These are phyloP conservation scores for Pituophis catenifer DNA, from an alignment of 2,113 vertebrate species.

Conservation along the genomic window DNA sequence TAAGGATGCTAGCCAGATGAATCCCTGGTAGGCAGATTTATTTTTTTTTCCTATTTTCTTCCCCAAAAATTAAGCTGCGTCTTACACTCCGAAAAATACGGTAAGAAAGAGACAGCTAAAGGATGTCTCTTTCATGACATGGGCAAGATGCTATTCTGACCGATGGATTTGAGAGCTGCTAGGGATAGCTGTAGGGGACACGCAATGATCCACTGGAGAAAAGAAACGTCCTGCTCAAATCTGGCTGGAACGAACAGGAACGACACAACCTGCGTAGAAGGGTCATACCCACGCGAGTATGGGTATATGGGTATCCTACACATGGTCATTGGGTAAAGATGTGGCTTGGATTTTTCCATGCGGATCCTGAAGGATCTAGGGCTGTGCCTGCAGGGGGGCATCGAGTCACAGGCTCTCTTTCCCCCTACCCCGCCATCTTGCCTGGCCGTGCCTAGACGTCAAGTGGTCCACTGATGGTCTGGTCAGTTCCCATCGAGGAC, in stretches of 20 bases:
- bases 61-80: no score
- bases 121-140: not conserved
- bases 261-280: not conserved
- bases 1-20: no score
- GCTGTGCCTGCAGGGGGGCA: not conserved
- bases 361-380: not conserved
- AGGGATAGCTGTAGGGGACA: not conserved
- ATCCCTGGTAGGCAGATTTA: no score
- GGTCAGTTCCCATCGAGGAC: slow-evolving; percentile 69
- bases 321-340: not conserved
- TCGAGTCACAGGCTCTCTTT: not conserved
- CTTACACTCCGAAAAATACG: no score
- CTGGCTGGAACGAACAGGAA: not conserved
- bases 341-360: not conserved
- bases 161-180: not conserved
- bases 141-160: not conserved
- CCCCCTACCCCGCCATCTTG: not conserved
- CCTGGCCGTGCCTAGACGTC: rapidly evolving
- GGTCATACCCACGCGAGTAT: not conserved
- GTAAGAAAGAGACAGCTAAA: no score
- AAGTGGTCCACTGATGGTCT: not conserved
- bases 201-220: not conserved
- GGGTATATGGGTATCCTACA: not conserved
- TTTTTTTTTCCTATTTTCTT: no score
- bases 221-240: not conserved